Percentiles rank a stretch among this genome's conserved stretches.
Conservation (phyloP, 2,797 vertebrate genomes). For the Siniperca undulata region DNA sequence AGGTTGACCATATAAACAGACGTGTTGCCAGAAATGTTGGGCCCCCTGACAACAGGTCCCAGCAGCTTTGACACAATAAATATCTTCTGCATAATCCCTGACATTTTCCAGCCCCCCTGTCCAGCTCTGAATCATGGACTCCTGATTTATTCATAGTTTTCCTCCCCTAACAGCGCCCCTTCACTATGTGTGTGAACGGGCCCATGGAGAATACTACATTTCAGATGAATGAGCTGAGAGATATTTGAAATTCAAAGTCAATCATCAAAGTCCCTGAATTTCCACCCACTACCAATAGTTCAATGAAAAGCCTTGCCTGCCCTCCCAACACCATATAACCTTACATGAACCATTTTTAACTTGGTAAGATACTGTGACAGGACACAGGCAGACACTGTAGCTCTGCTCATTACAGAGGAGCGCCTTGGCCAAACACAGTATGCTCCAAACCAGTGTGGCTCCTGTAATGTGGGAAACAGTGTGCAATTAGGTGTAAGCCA, state of each 20-base stretch:
- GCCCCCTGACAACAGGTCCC: background rate
- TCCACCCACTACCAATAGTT: slow-evolving; percentile 14
- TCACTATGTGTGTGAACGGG: background rate
- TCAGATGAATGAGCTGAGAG: slow-evolving; percentile 51
- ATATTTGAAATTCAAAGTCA: slow-evolving; percentile 43
- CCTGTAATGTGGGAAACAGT: slow-evolving; percentile 29
- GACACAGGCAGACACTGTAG: slow-evolving; percentile 25
- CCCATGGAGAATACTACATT: slow-evolving; percentile 17
- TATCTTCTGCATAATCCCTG: slow-evolving; percentile 21
- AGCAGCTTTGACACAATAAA: slow-evolving; percentile 22
- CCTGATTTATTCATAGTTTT: slow-evolving; percentile 20
- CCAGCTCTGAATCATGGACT: slow-evolving; percentile 13
- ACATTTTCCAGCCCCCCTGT: slow-evolving; percentile 37
- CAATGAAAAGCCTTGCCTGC: slow-evolving; percentile 5
- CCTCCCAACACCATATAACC: slow-evolving; percentile 41
- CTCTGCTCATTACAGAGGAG: slow-evolving; percentile 39
- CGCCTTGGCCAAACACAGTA: slow-evolving; percentile 23
- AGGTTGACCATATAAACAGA: slow-evolving; percentile 9
- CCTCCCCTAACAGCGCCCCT: background rate
- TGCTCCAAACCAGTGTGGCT: slow-evolving; percentile 47
- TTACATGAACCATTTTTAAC: slow-evolving; percentile 61
- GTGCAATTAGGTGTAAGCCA: slow-evolving; percentile 33
- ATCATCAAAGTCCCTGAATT: slow-evolving; percentile 36
- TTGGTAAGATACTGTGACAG: slow-evolving; percentile 39
- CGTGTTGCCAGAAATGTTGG: background rate